Base-by-base conservation (phyloP, 2,888 invertebrate genomes). In the Meandrusa payeni region DNA sequence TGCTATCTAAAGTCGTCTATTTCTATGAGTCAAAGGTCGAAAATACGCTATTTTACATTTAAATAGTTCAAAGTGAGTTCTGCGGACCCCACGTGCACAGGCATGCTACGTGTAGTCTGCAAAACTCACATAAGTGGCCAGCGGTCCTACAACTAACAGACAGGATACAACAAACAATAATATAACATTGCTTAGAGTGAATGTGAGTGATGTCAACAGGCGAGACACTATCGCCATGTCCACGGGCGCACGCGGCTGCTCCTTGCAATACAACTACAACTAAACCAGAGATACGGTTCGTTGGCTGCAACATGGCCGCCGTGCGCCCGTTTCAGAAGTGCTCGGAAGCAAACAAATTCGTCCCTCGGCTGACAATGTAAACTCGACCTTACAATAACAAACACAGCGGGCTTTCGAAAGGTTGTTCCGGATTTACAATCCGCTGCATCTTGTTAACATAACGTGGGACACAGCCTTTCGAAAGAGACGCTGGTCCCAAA, bases 21-120 rank as follows among this genome's bases (percentile, higher is more conserved):
- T 59, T 57, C 69, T 74, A 72, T 62, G 50, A 57, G 55, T 56
- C 57, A 61, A 66, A 68, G 64, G 67, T 66, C 61, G 68, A 61
- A 61, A 61, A 59, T 64, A 64, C 59, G 46, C 64, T 69, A 69
- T 61, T 52, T 44, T 42, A 54, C 41, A 53, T 52, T 47, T 45
- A 48, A 47, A 52, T 50, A 50, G 47, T 47, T 48, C 34, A 39
- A 33, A 41, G 50, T 53, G 53, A 45, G 31, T 11, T 33, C 39
- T 23, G 27, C 29, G 6, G 31, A 29, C 7, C 46, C 13, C 15
- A 15, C n/a, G 29, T 6, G 19, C 15, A 5, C 20, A 10, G 6
- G 1, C 34, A 34, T 9, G 3, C 10, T 9, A 5, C 10, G 10
- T 2, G 10, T 11, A 33, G 23, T 7, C 32, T 12, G 33, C n/a